phyloP scores from a whole-genome alignment of 2,888 invertebrate genomes.

The Conchocele bisecta region DNA sequence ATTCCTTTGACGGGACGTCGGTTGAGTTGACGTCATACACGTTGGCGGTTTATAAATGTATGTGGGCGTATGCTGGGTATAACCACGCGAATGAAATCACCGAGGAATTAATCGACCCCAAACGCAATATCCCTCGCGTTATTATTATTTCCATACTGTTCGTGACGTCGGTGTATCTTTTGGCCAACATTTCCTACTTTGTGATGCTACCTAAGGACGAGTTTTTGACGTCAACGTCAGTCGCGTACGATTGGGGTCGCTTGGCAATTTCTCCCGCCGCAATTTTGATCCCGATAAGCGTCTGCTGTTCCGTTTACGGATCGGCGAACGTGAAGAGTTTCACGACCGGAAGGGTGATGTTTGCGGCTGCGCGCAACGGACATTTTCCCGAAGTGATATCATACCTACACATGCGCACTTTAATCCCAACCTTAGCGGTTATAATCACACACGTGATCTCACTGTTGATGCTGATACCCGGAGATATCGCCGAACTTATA shows the following conservation, averaged over 20 bases:
- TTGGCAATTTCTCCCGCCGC: background rate
- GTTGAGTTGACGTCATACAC: background rate
- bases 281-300: background rate
- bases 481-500: background rate
- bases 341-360: conserved; percentile 32
- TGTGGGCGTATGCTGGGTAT: background rate
- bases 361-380: conserved; percentile 43
- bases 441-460: background rate
- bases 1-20: background rate
- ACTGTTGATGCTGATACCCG: background rate
- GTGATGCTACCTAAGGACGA: background rate
- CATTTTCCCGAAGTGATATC: conserved; percentile 50
- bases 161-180: background rate
- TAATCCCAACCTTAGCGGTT: conserved; percentile 16
- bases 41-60: background rate
- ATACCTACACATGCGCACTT: conserved; percentile 25
- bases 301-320: background rate
- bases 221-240: background rate
- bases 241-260: background rate
- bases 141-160: background rate
- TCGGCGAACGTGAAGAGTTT: conserved; percentile 6
- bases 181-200: background rate
- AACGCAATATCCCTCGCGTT: background rate
- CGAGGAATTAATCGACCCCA: background rate
- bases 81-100: background rate